These are phyloP conservation scores for Lymantria monacha DNA, from an alignment of 2,888 invertebrate genomes.

Conservation along the genomic window DNA sequence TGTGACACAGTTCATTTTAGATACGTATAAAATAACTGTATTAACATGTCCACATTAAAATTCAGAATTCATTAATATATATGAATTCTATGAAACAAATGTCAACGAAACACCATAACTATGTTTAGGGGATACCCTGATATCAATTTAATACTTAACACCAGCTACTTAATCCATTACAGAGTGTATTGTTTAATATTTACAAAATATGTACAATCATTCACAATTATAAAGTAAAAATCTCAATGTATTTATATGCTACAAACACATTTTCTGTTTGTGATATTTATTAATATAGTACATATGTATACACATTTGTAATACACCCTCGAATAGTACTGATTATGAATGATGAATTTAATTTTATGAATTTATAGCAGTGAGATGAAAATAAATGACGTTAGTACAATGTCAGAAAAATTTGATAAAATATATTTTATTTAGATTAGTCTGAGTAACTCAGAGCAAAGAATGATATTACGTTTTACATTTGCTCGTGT, in stretches of 20 bases:
- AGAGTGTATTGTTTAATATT: conserved; percentile 55
- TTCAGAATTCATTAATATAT: no score
- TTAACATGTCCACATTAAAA: no score
- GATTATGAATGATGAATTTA: neutral
- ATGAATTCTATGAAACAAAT: conserved; percentile 37
- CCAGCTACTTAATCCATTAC: conserved; percentile 53
- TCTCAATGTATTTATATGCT: neutral
- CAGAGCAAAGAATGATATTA: neutral
- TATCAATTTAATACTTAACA: conserved; percentile 67
- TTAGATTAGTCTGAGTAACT: conserved; percentile 1
- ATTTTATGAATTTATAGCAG: conserved; percentile 1
- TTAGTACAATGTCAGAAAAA: conserved; percentile 7
- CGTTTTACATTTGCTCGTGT: conserved; percentile 1
- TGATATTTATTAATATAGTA: neutral
- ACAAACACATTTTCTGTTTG: no score
- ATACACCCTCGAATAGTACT: neutral
- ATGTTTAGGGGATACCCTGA: conserved; percentile 76
- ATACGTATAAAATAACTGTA: no score
- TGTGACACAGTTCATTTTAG: no score
- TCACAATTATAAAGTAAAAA: neutral
- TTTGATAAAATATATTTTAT: conserved; percentile 2
- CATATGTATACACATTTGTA: neutral
- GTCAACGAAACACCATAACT: conserved; percentile 48
- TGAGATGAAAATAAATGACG: neutral
- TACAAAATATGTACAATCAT: conserved; percentile 56